A percentile compares a stretch with the other conserved stretches of the same genome.
phyloP scores from a whole-genome alignment of 2,113 vertebrate genomes.

The Aspiorhynchus laticeps region DNA sequence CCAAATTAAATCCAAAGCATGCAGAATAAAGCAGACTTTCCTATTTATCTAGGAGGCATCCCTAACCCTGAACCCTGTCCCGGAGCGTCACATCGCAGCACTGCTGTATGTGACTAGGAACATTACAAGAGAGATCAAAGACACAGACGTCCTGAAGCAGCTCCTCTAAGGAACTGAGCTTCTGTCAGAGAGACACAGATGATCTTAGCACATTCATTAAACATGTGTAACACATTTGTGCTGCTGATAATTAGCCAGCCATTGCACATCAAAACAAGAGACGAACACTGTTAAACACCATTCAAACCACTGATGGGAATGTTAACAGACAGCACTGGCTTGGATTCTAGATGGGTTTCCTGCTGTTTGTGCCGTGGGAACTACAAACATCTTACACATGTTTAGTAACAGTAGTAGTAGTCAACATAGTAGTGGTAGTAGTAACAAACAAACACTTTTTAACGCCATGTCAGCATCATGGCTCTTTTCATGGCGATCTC shows the following conservation, averaged over 20 bases:
- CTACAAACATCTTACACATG: background rate
- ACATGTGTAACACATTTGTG: conserved; percentile 10
- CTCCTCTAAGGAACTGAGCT: background rate
- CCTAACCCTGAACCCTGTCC: background rate
- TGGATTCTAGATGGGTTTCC: background rate
- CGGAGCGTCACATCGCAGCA: background rate
- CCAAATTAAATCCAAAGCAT: background rate
- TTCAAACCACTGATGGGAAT: background rate
- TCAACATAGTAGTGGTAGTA: background rate
- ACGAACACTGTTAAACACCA: background rate
- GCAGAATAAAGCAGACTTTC: background rate
- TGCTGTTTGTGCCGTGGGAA: background rate
- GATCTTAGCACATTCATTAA: background rate
- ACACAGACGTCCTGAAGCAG: background rate
- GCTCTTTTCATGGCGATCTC: no score
- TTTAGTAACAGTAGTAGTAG: background rate
- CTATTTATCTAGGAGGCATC: background rate
- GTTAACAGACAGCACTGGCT: background rate
- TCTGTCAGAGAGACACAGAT: background rate
- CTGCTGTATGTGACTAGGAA: background rate
- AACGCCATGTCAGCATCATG: no score
- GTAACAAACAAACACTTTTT: no score
- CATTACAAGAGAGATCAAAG: background rate
- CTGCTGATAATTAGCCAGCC: background rate
- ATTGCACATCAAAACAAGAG: conserved; percentile 1